Percentiles rank a stretch among this genome's conserved stretches.
These are phyloP conservation scores for Dysidea cf. avara DNA, from an alignment of 37 sponge, comb jelly and placozoan species.

Conservation along the genomic window DNA sequence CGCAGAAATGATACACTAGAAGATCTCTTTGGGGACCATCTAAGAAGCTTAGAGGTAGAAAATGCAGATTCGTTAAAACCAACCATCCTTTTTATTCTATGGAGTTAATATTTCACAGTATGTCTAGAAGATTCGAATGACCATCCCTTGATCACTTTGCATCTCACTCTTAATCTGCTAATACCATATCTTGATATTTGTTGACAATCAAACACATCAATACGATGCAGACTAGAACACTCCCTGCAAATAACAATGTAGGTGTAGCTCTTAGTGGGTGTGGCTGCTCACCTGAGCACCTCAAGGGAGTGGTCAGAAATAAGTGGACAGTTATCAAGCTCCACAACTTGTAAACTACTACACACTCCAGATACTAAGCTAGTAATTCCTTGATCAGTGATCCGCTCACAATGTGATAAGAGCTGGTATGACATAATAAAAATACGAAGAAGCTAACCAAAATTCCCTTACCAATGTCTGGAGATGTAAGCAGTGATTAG, in stretches of 20 bases:
- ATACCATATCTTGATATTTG: slow-evolving; percentile 79
- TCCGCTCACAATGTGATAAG: slow-evolving; percentile 92
- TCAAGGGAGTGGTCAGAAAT: slow-evolving; percentile 88
- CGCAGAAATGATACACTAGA: too few species aligned
- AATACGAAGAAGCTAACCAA: slow-evolving; percentile 3
- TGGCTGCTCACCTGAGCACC: slow-evolving; percentile 66
- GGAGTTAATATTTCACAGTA: too few species aligned
- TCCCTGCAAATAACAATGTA: slow-evolving; percentile 39
- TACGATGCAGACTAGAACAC: slow-evolving; percentile 55
- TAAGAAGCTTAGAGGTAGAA: too few species aligned
- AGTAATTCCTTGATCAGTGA: slow-evolving; percentile 85
- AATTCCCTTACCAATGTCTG: slow-evolving; percentile 77
- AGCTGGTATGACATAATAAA: slow-evolving; percentile 37
- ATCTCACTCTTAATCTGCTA: slow-evolving; percentile 65
- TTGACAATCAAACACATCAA: slow-evolving; percentile 93
- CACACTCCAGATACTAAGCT: slow-evolving; percentile 60
- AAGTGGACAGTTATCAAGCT: slow-evolving; percentile 96
- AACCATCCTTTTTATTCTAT: too few species aligned
- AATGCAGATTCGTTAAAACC: too few species aligned
- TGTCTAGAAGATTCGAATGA: not conserved
- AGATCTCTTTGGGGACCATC: too few species aligned
- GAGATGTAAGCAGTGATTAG: slow-evolving; percentile 71
- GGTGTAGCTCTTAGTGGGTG: not conserved
- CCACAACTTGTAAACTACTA: slow-evolving; percentile 70
- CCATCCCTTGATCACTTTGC: not conserved